phyloP scores from a whole-genome alignment of 2,888 invertebrate species.

The Drosophila greeni region DNA sequence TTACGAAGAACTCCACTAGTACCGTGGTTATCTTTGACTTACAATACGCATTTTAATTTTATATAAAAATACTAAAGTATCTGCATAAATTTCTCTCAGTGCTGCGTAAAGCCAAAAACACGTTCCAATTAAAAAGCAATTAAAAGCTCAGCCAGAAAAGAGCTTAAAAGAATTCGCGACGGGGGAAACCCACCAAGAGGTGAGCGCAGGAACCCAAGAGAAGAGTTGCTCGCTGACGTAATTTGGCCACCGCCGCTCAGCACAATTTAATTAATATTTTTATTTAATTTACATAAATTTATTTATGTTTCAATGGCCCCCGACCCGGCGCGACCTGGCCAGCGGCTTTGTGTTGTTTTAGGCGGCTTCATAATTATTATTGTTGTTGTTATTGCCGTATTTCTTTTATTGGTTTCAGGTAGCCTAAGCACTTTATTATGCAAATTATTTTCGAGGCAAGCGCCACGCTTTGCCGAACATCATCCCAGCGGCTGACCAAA shows the following conservation, averaged over 20 bases:
- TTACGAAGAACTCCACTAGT: too few relatives aligned
- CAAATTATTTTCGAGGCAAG: slow-evolving; percentile 55
- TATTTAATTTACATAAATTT: slow-evolving; percentile 69
- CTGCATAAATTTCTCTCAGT: not conserved
- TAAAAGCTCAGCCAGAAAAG: slow-evolving; percentile 47
- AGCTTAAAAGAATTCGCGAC: slow-evolving; percentile 38
- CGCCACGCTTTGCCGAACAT: slow-evolving; percentile 70
- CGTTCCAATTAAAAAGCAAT: slow-evolving; percentile 64
- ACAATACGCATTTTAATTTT: not conserved
- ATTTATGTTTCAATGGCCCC: slow-evolving; percentile 62
- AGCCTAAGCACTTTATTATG: slow-evolving; percentile 73
- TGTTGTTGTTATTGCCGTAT: slow-evolving; percentile 29
- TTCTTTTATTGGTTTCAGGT: slow-evolving; percentile 63
- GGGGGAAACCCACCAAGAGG: not conserved
- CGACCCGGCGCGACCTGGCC: slow-evolving; percentile 31
- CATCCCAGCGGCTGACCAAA: slow-evolving; percentile 2
- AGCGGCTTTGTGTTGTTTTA: slow-evolving; percentile 35
- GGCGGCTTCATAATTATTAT: slow-evolving; percentile 18
- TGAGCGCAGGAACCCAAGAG: slow-evolving; percentile 1
- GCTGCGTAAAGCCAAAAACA: slow-evolving; percentile 22
- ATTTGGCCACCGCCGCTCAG: slow-evolving; percentile 34
- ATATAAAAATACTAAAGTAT: not conserved
- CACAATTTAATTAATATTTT: slow-evolving; percentile 64
- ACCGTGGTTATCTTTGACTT: too few relatives aligned
- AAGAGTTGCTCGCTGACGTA: slow-evolving; percentile 46